Percentiles rank a stretch among this genome's conserved stretches.
Conservation (phyloP, 2,113 vertebrate species). For the Hoplias malabaricus region DNA sequence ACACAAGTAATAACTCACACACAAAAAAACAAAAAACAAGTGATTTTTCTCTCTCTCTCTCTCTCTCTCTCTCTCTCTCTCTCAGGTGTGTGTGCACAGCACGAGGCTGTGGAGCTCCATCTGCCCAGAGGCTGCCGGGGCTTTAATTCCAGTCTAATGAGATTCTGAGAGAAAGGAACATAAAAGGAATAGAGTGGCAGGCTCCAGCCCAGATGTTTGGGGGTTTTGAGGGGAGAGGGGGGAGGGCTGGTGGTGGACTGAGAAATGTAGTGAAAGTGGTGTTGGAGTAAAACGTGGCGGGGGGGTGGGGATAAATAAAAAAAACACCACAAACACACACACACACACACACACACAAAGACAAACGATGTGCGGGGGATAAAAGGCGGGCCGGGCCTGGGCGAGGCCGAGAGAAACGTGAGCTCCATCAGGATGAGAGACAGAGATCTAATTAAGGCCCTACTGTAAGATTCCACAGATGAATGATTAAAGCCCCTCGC, state of each 20-base stretch:
- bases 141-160: constrained; percentile 73
- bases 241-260: not conserved
- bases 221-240: not conserved
- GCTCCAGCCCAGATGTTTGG: constrained; percentile 41
- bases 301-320: too few relatives aligned
- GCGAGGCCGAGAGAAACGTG: constrained; percentile 17
- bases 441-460: constrained; percentile 39
- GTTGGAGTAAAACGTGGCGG: constrained; percentile 40
- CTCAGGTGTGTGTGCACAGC: constrained; percentile 66
- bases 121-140: constrained; percentile 55
- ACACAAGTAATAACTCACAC: too few relatives aligned
- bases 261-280: constrained; percentile 33
- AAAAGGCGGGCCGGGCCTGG: constrained; percentile 29
- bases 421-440: constrained; percentile 31
- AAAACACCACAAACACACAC: too few relatives aligned
- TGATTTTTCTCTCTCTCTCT: not conserved
- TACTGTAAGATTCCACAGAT: constrained; percentile 38
- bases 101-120: constrained; percentile 55
- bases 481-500: constrained; percentile 30
- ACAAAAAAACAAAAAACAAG: too few relatives aligned
- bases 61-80: constrained; percentile 36
- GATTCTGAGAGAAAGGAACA: constrained; percentile 59
- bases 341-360: too few relatives aligned
- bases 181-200: constrained; percentile 51
- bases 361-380: constrained; percentile 48